Conservation (phyloP, 2,888 invertebrate genomes). For the Drosophila falleni region DNA sequence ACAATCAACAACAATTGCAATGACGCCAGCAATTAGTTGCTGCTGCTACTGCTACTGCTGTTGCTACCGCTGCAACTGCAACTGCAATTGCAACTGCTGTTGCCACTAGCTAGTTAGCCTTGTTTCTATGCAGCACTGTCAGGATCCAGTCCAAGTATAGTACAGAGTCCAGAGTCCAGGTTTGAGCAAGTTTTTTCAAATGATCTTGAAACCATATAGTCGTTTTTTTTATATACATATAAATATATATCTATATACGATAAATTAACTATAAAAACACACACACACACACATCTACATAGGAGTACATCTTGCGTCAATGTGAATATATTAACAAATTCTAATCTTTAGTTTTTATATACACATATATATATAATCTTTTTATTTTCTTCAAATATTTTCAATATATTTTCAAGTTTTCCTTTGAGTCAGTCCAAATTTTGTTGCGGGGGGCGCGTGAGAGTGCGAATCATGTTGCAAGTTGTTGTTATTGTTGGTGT, state of each 20-base stretch:
- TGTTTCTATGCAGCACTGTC: constrained; percentile 43
- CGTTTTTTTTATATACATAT: constrained; percentile 73
- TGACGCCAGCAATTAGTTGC: constrained; percentile 64
- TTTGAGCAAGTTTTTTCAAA: constrained; percentile 74
- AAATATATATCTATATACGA: constrained; percentile 20
- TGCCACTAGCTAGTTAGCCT: constrained; percentile 54
- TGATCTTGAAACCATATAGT: constrained; percentile 85
- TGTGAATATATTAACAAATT: constrained; percentile 55
- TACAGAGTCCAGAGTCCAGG: constrained; percentile 36
- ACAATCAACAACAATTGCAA: constrained; percentile 79
- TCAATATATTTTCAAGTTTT: constrained; percentile 2
- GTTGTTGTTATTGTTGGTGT: constrained; percentile 21
- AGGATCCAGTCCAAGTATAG: constrained; percentile 29
- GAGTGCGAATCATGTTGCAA: constrained; percentile 41
- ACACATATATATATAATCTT: constrained; percentile 17
- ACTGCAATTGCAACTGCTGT: constrained; percentile 30
- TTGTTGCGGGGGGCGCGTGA: constrained; percentile 42
- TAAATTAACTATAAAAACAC: constrained; percentile 27
- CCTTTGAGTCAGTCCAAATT: constrained; percentile 8
- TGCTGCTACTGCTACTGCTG: constrained; percentile 14
- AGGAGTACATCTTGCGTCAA: constrained; percentile 34
- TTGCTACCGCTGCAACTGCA: constrained; percentile 12
- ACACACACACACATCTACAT: constrained; percentile 24
- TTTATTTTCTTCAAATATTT: constrained; percentile 13
- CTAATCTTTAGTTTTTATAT: constrained; percentile 33